Conservation (phyloP, 2,797 vertebrate species). For the Acrocephalus scirpaceus region DNA sequence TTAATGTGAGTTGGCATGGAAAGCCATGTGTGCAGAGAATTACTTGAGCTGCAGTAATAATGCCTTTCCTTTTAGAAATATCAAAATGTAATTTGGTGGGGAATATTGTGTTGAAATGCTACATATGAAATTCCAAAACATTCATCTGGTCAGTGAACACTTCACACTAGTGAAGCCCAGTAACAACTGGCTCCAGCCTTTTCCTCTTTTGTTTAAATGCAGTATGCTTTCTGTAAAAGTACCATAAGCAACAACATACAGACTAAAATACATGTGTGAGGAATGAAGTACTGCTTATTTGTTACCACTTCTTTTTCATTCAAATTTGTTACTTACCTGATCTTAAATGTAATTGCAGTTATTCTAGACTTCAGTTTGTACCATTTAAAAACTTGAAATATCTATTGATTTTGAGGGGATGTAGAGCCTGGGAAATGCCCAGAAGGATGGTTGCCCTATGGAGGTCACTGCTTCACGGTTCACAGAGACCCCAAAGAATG, state of each 20-base stretch:
- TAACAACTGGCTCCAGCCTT: not conserved
- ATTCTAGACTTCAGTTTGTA: not conserved
- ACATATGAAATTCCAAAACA: not conserved
- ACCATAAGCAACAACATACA: not conserved
- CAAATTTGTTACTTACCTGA: not conserved
- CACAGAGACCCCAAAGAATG: slow-evolving; percentile 81
- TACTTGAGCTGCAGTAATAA: not conserved
- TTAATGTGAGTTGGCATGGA: not conserved
- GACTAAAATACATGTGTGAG: not conserved
- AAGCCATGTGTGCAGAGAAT: not conserved
- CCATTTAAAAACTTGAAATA: not conserved
- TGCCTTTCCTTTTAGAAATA: not conserved
- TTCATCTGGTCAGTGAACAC: not conserved
- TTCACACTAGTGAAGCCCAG: not conserved
- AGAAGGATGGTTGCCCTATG: slow-evolving; percentile 84
- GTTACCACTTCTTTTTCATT: not conserved
- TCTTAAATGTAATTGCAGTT: not conserved
- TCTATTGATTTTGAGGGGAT: slow-evolving; percentile 64
- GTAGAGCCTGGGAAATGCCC: slow-evolving; percentile 79
- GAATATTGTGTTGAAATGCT: not conserved
- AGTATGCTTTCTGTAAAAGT: not conserved
- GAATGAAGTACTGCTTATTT: not conserved
- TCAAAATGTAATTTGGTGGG: not conserved
- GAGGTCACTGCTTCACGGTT: slow-evolving; percentile 85
- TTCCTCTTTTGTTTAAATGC: not conserved